Conservation (phyloP, 1,140 invertebrate genomes). For the Drosophila leontia region DNA sequence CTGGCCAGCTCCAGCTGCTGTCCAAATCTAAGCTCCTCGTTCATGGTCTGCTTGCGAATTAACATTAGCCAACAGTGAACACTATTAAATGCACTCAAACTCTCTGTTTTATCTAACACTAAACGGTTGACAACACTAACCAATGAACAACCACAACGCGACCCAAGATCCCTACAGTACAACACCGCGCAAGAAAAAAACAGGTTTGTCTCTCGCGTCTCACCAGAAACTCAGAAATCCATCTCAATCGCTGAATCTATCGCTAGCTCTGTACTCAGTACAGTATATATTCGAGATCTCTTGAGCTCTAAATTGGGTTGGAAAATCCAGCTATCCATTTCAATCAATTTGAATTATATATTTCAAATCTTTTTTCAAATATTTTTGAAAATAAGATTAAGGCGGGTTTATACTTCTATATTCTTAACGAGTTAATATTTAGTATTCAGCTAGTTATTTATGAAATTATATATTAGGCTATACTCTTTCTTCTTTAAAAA, state of each 20-base stretch:
- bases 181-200: conserved; percentile 81
- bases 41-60: conserved; percentile 51
- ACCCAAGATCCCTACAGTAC: conserved; percentile 84
- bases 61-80: conserved; percentile 46
- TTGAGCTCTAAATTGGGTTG: not conserved
- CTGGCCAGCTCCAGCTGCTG: conserved; percentile 1
- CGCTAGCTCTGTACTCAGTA: not conserved
- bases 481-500: not conserved
- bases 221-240: conserved; percentile 41
- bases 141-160: conserved; percentile 55
- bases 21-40: conserved; percentile 49
- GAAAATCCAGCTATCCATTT: conserved; percentile 29
- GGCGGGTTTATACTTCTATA: not conserved
- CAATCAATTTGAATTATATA: not conserved
- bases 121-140: conserved; percentile 44
- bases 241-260: conserved; percentile 32
- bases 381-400: not conserved
- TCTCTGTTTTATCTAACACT: conserved; percentile 68
- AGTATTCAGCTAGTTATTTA: not conserved
- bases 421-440: not conserved
- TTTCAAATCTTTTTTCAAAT: not conserved
- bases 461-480: not conserved
- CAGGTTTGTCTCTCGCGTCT: conserved; percentile 77
- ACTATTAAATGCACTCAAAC: conserved; percentile 78
- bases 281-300: too few species aligned